Base-by-base conservation (phyloP, 2,888 invertebrate species). In the Melanophora roralis region DNA sequence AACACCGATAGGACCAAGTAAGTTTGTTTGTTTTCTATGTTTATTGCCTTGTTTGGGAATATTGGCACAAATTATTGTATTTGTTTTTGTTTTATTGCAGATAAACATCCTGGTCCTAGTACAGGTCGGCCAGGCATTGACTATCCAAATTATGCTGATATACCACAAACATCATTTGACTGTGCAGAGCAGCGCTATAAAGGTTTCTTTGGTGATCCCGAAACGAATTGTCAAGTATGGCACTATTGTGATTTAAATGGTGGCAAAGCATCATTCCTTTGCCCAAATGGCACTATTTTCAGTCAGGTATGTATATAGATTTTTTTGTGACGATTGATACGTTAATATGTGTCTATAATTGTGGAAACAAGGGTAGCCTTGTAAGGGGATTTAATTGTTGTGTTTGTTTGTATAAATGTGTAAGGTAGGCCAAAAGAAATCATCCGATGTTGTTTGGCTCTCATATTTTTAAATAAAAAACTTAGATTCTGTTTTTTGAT, bases 161-260 rank as follows among this genome's bases (percentile, higher is more conserved):
- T 96, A 77, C 96, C 96, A 0, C 91, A 91, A 76, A 96, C 96
- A 0, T 92, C 91, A 82, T 96, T 96, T 88, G 93, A 93, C 86
- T 97, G 96, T 89, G 95, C 95, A 85, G 93, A 94, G 78, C 96
- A 97, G 87, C 91, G 96, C 23, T 96, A 97, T 89, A 96, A 96
- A 86, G 96, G 96, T 76, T 97, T 96, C 90, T 96, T 96, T 85
- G 96, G 96, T 2, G 96, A 97, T 90, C 95, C 96, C 11, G 95
- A 95, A 84, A 95, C 96, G 6, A 93, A 94, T 84, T 97, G 96
- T 87, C 96, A 97, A 92, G 96, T 96, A 8, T 97, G 96, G 97
- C 96, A 97, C 89, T 97, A 97, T 88, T 97, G 96, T 87, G 96
- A 96, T 88, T 91, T 97, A 72, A 96, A 96, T 86, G 96, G 96